These are phyloP conservation scores for Tribolium castaneum DNA, from an alignment of 1,140 invertebrate species.

Conservation along the genomic window DNA sequence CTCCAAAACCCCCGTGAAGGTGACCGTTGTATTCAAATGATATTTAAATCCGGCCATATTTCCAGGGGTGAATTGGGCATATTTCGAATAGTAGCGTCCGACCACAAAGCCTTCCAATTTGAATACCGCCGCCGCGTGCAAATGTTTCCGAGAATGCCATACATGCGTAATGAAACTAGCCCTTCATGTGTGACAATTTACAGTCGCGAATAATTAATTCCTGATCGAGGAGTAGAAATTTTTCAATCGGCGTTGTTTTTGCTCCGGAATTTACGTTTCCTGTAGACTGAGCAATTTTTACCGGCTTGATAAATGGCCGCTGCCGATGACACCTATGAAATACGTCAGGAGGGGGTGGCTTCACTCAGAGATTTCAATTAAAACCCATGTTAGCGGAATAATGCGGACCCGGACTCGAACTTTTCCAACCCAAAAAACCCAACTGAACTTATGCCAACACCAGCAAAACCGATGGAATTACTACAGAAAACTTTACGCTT, in stretches of 20 bases:
- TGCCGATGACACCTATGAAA: constrained; percentile 64
- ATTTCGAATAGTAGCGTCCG: constrained; percentile 43
- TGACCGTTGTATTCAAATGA: constrained; percentile 41
- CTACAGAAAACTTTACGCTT: constrained; percentile 27
- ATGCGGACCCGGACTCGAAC: constrained; percentile 51
- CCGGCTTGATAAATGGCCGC: constrained; percentile 62
- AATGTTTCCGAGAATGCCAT: constrained; percentile 40
- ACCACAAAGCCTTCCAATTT: constrained; percentile 46
- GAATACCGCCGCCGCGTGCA: constrained; percentile 44
- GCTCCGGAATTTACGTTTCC: constrained; percentile 60
- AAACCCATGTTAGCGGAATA: constrained; percentile 64
- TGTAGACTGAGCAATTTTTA: constrained; percentile 61
- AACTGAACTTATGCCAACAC: constrained; percentile 35
- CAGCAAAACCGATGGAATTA: constrained; percentile 23
- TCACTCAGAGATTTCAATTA: constrained; percentile 63
- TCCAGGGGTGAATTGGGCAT: constrained; percentile 39
- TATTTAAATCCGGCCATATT: constrained; percentile 45
- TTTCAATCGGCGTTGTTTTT: constrained; percentile 56
- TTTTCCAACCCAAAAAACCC: constrained; percentile 27
- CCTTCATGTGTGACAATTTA: constrained; percentile 9
- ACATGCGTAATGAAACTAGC: constrained; percentile 46
- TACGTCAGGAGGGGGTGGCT: constrained; percentile 57
- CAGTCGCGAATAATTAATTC: constrained; percentile 31
- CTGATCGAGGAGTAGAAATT: constrained; percentile 31
- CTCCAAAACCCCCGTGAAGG: constrained; percentile 24